A percentile compares a stretch with the other conserved stretches of the same genome.
phyloP scores from a whole-genome alignment of 2,888 invertebrate species.

The Eupithecia vulgata region DNA sequence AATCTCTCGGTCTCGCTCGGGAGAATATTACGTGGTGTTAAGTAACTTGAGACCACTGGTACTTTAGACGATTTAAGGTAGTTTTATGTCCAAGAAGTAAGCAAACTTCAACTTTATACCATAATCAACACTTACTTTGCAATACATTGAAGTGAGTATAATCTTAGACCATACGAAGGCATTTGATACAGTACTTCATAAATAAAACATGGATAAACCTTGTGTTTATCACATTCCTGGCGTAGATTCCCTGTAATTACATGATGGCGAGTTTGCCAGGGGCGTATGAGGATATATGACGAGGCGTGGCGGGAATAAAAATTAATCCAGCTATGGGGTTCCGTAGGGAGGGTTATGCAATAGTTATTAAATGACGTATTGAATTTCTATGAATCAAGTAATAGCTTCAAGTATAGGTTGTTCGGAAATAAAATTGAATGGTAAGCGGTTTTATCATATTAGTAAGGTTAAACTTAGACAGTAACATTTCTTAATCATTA shows the following conservation, averaged over 20 bases:
- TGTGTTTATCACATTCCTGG: slow-evolving; percentile 35
- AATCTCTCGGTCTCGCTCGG: slow-evolving; percentile 64
- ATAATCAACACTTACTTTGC: slow-evolving; percentile 12
- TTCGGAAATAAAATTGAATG: not conserved
- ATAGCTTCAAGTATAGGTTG: not conserved
- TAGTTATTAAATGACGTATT: slow-evolving; percentile 32
- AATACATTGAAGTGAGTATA: not conserved
- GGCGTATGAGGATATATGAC: slow-evolving; percentile 44
- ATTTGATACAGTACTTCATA: slow-evolving; percentile 24
- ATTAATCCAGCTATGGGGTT: slow-evolving; percentile 38
- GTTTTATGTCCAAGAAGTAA: slow-evolving; percentile 6
- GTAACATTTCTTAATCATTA: not conserved
- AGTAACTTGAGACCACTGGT: slow-evolving; percentile 44
- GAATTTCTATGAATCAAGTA: slow-evolving; percentile 22
- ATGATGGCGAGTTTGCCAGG: slow-evolving; percentile 37
- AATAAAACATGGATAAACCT: slow-evolving; percentile 16
- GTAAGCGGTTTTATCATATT: not conserved
- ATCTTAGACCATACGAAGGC: slow-evolving; percentile 20
- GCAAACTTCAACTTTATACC: slow-evolving; percentile 8
- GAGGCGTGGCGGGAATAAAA: slow-evolving; percentile 45
- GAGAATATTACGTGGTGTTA: slow-evolving; percentile 50
- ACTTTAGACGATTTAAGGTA: slow-evolving; percentile 37
- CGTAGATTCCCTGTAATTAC: slow-evolving; percentile 40
- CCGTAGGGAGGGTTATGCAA: slow-evolving; percentile 32
- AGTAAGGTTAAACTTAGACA: not conserved